phyloP scores from a whole-genome alignment of 2,113 vertebrate species.

The Gyps fulvus region DNA sequence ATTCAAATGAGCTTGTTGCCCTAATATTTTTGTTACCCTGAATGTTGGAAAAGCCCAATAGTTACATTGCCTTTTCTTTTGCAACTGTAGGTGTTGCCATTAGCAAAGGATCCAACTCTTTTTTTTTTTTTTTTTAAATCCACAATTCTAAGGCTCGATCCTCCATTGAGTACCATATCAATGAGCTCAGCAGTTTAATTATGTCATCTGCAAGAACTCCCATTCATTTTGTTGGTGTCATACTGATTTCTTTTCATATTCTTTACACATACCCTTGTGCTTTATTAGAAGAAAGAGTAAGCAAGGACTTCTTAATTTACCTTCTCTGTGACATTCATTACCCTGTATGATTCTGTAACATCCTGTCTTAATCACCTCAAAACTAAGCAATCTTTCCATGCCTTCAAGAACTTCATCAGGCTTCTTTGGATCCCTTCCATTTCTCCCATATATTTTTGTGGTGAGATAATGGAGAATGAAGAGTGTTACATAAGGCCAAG shows the following conservation, averaged over 20 bases:
- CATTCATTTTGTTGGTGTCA: not conserved
- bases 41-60: not conserved
- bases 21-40: not conserved
- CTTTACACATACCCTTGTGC: not conserved
- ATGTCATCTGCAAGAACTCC: not conserved
- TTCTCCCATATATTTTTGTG: not conserved
- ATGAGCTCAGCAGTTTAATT: not conserved
- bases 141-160: not conserved
- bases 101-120: not conserved
- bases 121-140: not conserved
- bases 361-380: not conserved
- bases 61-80: not conserved
- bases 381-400: not conserved
- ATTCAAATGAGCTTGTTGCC: not conserved
- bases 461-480: not conserved
- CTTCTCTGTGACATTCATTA: not conserved
- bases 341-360: not conserved
- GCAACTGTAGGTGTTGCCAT: not conserved
- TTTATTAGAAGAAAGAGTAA: not conserved
- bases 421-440: not conserved
- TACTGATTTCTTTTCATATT: not conserved
- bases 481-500: accelerated
- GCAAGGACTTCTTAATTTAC: not conserved
- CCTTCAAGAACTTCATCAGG: not conserved
- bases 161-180: not conserved